phyloP scores from a whole-genome alignment of 2,113 vertebrate genomes.

The Sphyrna mokarran region DNA sequence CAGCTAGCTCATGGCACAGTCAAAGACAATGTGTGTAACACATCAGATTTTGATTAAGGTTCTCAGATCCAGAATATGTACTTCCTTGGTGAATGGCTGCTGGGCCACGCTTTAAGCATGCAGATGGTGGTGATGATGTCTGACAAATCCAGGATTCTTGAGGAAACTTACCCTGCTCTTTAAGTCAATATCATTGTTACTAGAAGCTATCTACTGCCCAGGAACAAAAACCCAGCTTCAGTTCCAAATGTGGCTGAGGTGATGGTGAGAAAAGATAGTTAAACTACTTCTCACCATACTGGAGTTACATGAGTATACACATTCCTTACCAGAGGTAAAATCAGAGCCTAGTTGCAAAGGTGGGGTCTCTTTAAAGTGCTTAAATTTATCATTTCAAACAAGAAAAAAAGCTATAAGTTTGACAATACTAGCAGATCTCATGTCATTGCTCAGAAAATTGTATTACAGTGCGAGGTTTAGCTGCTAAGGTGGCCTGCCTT shows the following conservation, averaged over 20 bases:
- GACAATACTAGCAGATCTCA: background rate
- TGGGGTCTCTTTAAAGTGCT: background rate
- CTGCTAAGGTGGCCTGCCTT: background rate
- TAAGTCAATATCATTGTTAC: background rate
- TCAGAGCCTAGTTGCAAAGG: background rate
- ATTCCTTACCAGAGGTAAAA: background rate
- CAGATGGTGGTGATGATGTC: background rate
- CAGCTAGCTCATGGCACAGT: background rate
- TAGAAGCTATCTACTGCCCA: background rate
- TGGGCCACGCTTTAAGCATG: background rate
- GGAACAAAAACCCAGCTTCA: background rate
- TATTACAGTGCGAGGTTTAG: background rate
- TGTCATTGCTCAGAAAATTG: background rate
- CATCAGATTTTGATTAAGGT: background rate
- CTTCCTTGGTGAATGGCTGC: background rate
- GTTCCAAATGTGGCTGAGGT: background rate
- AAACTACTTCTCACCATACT: background rate
- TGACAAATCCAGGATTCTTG: background rate
- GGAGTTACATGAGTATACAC: background rate
- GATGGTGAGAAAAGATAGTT: background rate
- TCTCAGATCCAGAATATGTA: background rate
- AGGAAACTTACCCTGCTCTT: background rate
- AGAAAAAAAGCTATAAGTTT: background rate
- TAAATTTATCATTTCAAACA: background rate
- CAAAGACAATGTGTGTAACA: background rate